phyloP scores from a whole-genome alignment of 2,113 vertebrate species.

The Peucedramus taeniatus region DNA sequence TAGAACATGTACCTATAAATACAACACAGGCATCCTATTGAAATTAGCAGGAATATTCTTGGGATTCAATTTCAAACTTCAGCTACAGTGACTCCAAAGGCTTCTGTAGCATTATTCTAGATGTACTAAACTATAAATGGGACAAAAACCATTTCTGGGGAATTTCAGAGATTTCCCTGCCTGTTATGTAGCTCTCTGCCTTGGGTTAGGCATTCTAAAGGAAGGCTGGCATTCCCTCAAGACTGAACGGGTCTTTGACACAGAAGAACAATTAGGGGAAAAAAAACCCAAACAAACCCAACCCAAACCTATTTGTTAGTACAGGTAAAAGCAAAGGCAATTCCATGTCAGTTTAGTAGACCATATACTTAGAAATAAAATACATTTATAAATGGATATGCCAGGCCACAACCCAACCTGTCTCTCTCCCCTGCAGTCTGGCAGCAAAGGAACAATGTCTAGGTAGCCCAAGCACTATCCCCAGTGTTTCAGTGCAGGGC shows the following conservation, averaged over 20 bases:
- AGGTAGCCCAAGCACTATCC: not conserved
- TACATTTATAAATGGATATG: not conserved
- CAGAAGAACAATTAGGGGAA: not conserved
- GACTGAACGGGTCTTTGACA: not conserved
- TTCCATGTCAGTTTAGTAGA: not conserved
- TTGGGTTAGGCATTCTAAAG: not conserved
- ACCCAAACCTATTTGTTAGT: not conserved
- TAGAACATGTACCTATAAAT: not conserved
- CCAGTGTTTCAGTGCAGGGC: not conserved
- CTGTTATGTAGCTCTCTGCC: not conserved
- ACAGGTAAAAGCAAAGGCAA: not conserved
- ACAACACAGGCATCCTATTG: not conserved
- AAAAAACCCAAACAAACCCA: not conserved
- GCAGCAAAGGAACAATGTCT: not conserved
- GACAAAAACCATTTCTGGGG: not conserved
- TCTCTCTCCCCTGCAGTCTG: not conserved
- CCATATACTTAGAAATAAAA: not conserved
- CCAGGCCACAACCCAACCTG: not conserved
- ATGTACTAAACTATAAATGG: not conserved
- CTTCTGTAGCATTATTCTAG: not conserved
- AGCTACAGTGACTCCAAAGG: not conserved
- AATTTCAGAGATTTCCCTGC: not conserved
- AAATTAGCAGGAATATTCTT: not conserved
- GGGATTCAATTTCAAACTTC: not conserved
- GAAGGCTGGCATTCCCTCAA: not conserved